Evolutionary conservation across 2,113 vertebrate genomes (phyloP), one percentile per base, ranked within the genome.

Genomic region (Pardalotus punctatus): DNA sequence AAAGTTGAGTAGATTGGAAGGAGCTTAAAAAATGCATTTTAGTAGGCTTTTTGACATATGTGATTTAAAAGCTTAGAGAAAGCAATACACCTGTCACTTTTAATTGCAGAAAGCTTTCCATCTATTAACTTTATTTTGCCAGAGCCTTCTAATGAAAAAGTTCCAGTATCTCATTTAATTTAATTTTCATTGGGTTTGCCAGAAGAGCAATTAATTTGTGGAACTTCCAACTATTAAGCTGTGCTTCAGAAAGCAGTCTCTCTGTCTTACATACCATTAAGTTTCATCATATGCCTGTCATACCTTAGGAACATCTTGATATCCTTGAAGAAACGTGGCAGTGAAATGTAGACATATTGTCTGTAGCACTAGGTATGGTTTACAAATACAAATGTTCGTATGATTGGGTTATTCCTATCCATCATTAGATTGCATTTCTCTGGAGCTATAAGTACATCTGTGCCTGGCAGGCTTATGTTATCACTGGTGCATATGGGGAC

Each of bases 171-270:
- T 98, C 98, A 98, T 98, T 98, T 97, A 96, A 97, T 96, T 97
- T 97, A 70, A 90, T 94, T 97, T 98, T 96, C 91, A 91, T 74
- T 93, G 57, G 28, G 82, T 95, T 97, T 98, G 97, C 98, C 98
- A 98, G 91, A 96, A 96, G 33, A 96, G 61, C 97, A 98, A 97
- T 98, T 98, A 97, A 97, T 97, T 97, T 97, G 97, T 97, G 81
- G 95, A 98, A 96, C 90, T 96, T 96, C 81, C 73, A 91, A 42
- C 54, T 87, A 81, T 93, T 81, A 97, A 94, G 81, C 54, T 96
- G 90, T 96, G 51, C 93, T 97, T 96, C 53, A 62, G 79, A 96
- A 97, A 97, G 88, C 87, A 95, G 66, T 94, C 83, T 96, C 64
- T 92, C 50, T 89, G 48, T 94, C 87, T 97, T 94, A 62, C n/a